Base-by-base conservation (phyloP, 1,140 invertebrate genomes). In the Formica exsecta region DNA sequence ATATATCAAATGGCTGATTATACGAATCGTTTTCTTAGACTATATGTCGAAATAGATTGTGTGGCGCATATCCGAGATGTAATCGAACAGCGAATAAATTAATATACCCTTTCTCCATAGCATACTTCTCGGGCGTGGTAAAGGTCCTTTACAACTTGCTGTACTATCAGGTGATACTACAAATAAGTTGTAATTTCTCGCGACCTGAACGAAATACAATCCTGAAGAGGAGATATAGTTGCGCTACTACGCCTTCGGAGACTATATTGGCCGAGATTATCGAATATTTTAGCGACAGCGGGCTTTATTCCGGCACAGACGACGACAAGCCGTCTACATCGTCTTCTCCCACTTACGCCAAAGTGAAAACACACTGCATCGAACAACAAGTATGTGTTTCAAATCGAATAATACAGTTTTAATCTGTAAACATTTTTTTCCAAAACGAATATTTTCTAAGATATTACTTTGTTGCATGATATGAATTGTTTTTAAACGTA, bases 71-170 rank as follows among this genome's bases (percentile, higher is more conserved):
- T 54, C 7, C 22, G 19, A 32, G 1, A 29, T 54, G 22, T 66
- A 48, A 25, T 11, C 0, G 9, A 25, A 11, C 25, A 51, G 16
- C 0, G 7, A 68, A 9, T 57, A 4, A 48, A 79, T 5, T 79
- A 70, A 71, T 36, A 25, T 62, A 41, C 3, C 83, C 73, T 93
- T 93, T 66, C 90, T 84, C 95, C 96, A n/a, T 94, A 98, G 98
- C 97, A 32, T 98, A 98, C 93, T 99, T 98, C 93, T 97, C 97
- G 9, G 97, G 97, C 92, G 96, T 99, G 85, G 97, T 99, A 0
- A 97, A 97, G 92, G 96, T 97, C 87, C 95, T 99, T 51, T 99
- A 98, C 95, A 98, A 99, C 95, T 95, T 99, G 59, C 95, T 97
- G 61, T 99, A 98, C 94, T 97, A 99, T 93, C 98, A 99, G 96